These are phyloP conservation scores for Tortricodes alternella DNA, from an alignment of 2,888 invertebrate genomes.

Conservation along the genomic window DNA sequence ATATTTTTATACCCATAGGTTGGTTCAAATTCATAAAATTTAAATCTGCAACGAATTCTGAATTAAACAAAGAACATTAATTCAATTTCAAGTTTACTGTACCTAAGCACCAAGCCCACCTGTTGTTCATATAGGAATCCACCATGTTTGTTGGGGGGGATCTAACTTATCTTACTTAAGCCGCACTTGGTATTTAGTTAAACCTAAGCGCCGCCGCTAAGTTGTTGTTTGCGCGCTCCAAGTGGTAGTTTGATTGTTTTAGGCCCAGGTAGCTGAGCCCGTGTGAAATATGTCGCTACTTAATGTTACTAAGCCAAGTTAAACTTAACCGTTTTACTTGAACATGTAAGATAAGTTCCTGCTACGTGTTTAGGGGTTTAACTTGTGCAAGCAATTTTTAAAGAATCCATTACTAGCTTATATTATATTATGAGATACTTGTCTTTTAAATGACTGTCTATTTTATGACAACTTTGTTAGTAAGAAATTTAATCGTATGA, in stretches of 20 bases:
- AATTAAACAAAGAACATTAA: too few species aligned
- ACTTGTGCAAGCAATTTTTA: background rate
- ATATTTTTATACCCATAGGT: too few species aligned
- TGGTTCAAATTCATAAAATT: too few species aligned
- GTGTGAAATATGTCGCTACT: slow-evolving; percentile 78
- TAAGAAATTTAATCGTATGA: too few species aligned
- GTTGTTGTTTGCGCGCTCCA: slow-evolving; percentile 53
- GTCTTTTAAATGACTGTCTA: too few species aligned
- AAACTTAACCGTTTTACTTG: slow-evolving; percentile 73
- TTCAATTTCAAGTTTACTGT: background rate
- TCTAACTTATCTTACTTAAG: slow-evolving; percentile 75
- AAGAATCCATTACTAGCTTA: too few species aligned
- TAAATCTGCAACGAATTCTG: too few species aligned
- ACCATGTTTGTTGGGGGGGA: slow-evolving; percentile 41
- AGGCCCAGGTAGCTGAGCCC: slow-evolving; percentile 75
- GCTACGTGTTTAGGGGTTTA: background rate
- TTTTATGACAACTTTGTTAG: too few species aligned
- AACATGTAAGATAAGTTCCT: slow-evolving; percentile 34
- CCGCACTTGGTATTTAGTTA: slow-evolving; percentile 77
- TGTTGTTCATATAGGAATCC: slow-evolving; percentile 22
- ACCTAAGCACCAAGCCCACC: slow-evolving; percentile 11
- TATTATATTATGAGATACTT: too few species aligned
- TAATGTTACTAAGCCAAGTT: slow-evolving; percentile 73
- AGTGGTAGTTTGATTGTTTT: slow-evolving; percentile 78
- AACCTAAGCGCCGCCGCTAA: slow-evolving; percentile 64